Evolutionary conservation across 2,888 invertebrate species (phyloP), one percentile per base, ranked within the genome.

Genomic region (Aleiodes testaceus): DNA sequence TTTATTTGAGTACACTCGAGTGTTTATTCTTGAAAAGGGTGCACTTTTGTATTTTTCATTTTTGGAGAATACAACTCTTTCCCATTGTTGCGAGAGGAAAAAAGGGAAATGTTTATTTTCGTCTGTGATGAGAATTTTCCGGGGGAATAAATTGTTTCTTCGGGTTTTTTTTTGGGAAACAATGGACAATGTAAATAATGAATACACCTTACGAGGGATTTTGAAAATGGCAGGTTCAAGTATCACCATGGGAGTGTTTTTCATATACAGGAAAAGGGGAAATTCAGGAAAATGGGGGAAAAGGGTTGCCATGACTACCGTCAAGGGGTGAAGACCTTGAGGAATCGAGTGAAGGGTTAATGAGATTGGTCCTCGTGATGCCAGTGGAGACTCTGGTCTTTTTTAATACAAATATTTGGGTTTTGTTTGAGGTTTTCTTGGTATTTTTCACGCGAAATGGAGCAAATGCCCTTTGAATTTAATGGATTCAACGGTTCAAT

Each of bases 321-420:
- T 72, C 76, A 81, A 82, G 82, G 81, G 81, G 81, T 82, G 80
- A 79, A 76, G 77, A 74, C 64, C 49, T 74, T 78, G 78, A 73
- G 77, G 74, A 80, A 69, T 61, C 70, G 71, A 22, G 76, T 79
- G 80, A 83, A 80, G 83, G 82, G 83, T 83, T 84, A 84, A 83
- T 82, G 81, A 82, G 81, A 82, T 83, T 81, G 82, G 81, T 52
- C 64, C 66, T 55, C 42, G 36, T 70, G 59, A 16, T 50, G 55
- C 65, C 55, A 66, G 36, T 67, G 67, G 55, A 44, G 69, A 44
- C 63, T 73, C 70, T 70, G 49, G 70, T 65, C 52, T 55, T 42
- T 49, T 36, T 26, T 2, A 26, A 26, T 26, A 26, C 1, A 26
- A 26, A 26, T 26, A 26, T 26, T 5, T 5, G 3, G 1, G 18